Evolutionary conservation across 2,797 vertebrate genomes (phyloP).

Genomic region (Hyperoplus lanceolatus): DNA sequence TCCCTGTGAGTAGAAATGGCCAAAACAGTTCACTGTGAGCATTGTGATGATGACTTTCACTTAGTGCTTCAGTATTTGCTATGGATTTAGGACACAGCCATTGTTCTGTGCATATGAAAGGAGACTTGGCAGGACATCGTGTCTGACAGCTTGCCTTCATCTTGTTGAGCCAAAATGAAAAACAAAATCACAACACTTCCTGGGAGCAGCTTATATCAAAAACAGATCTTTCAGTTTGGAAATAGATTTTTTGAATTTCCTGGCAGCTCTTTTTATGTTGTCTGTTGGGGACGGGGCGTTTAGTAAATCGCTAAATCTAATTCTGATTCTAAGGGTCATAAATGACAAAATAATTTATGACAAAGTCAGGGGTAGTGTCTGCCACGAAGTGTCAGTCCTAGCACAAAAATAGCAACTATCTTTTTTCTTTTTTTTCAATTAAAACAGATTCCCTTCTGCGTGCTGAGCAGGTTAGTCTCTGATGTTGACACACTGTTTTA

Average conservation of each 20-base stretch:
- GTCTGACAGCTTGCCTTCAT: constrained; percentile 15
- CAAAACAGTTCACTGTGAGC: constrained; percentile 5
- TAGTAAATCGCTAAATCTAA: constrained; percentile 4
- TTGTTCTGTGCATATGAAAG: constrained; percentile 10
- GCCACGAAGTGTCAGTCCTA: background rate
- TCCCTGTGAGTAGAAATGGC: constrained; percentile 9
- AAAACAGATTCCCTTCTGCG: constrained; percentile 1
- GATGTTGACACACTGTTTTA: background rate
- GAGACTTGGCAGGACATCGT: constrained; percentile 10
- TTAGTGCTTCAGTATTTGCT: background rate
- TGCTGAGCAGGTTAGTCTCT: background rate
- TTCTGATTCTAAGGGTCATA: constrained; percentile 12
- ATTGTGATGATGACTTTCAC: background rate
- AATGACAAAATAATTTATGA: constrained; percentile 5
- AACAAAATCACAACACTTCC: constrained; percentile 24
- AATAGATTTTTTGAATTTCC: constrained; percentile 28
- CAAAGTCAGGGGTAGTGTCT: background rate
- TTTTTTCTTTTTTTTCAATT: background rate
- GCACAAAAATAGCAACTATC: background rate
- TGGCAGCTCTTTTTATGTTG: constrained; percentile 28
- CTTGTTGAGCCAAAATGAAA: constrained; percentile 23
- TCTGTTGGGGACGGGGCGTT: background rate
- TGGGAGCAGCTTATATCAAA: constrained; percentile 14
- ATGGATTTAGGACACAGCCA: background rate
- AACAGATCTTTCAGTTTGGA: constrained; percentile 32